Percentiles rank a stretch among this genome's conserved stretches.
Evolutionary conservation across 2,797 vertebrate species (phyloP).

Genomic region (Dallia pectoralis): DNA sequence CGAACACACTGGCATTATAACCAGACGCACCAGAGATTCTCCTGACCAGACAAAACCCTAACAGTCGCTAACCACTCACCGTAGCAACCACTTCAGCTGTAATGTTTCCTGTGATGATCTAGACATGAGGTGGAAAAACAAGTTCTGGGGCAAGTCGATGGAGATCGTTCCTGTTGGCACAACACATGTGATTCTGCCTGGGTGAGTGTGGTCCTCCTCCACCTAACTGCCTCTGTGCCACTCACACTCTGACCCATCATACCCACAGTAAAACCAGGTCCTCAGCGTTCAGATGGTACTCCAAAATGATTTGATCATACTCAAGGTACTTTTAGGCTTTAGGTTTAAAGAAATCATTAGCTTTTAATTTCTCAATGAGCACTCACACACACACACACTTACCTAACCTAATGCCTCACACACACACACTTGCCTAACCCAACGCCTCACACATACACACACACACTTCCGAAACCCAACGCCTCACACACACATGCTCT

Average conservation of each 20-base stretch:
- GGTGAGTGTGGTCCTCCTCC: constrained; percentile 70
- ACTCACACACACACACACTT: no score
- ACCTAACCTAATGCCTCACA: no score
- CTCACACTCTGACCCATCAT: not conserved
- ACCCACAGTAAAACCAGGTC: not conserved
- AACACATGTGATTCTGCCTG: constrained; percentile 86
- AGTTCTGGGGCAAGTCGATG: constrained; percentile 99
- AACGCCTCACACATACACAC: not conserved
- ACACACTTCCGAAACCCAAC: not conserved
- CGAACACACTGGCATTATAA: no score
- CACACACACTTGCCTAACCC: no score
- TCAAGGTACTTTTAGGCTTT: not conserved
- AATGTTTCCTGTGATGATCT: constrained; percentile 37
- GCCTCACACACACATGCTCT: not conserved
- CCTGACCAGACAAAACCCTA: no score
- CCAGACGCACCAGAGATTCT: no score
- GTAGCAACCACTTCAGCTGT: no score
- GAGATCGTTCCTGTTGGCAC: constrained; percentile 96
- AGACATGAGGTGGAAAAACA: constrained; percentile 99
- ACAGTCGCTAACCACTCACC: no score
- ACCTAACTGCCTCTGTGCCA: not conserved
- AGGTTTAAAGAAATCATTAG: no score
- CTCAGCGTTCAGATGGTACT: not conserved
- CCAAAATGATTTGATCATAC: not conserved
- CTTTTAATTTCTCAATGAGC: no score